Conservation (phyloP, 2,113 vertebrate genomes). For the Cyprinodon brontotheroides region DNA sequence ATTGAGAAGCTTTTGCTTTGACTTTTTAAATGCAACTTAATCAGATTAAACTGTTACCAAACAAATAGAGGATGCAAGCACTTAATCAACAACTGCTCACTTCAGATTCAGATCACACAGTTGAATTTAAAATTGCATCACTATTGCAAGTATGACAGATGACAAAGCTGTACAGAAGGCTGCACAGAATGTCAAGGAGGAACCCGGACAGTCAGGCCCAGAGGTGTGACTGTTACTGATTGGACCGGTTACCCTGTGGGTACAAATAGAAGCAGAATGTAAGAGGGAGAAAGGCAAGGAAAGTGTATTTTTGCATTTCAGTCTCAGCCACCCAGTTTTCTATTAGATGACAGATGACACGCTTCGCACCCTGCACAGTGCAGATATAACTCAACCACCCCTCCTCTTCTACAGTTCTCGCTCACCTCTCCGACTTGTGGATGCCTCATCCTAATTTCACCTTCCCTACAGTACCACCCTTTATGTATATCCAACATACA, state of each 20-base stretch:
- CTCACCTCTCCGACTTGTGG: constrained; percentile 58
- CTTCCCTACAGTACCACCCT: not conserved
- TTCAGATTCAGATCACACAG: constrained; percentile 41
- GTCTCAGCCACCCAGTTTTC: constrained; percentile 49
- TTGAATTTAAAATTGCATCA: constrained; percentile 39
- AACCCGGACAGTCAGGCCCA: constrained; percentile 11
- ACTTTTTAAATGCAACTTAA: constrained; percentile 7
- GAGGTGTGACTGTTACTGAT: constrained; percentile 22
- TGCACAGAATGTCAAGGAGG: constrained; percentile 1
- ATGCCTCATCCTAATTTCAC: constrained; percentile 47
- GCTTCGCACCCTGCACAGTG: constrained; percentile 67
- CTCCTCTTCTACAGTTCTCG: constrained; percentile 14
- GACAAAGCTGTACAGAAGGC: constrained; percentile 22
- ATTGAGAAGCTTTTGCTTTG: constrained; percentile 31
- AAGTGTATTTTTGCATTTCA: constrained; percentile 47
- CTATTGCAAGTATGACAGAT: constrained; percentile 25
- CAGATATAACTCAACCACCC: constrained; percentile 69
- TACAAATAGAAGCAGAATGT: constrained; percentile 30
- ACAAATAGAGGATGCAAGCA: constrained; percentile 24
- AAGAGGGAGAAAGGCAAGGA: constrained; percentile 17
- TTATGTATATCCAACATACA: constrained; percentile 25
- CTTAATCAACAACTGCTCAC: constrained; percentile 13
- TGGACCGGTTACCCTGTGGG: constrained; percentile 33
- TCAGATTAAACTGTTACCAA: constrained; percentile 23
- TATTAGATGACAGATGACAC: constrained; percentile 71